Percentiles rank a stretch among this genome's conserved stretches.
Conservation (phyloP, 2,113 vertebrate genomes). For the Zosterops borbonicus region DNA sequence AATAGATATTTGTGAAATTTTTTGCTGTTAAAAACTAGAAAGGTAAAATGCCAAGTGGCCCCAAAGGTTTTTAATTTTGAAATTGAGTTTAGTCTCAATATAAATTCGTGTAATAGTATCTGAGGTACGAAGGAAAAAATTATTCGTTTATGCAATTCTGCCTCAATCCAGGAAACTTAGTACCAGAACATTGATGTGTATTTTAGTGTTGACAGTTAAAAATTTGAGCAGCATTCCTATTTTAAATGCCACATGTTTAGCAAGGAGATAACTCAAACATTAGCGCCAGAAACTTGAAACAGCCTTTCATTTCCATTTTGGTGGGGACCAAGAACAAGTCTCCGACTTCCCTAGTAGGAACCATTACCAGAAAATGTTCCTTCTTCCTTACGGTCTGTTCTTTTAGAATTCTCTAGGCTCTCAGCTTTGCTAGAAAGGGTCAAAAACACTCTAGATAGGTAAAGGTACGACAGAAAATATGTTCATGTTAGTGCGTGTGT, state of each 20-base stretch:
- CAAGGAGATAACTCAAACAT: background rate
- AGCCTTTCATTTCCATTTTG: fast-evolving
- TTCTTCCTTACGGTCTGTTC: fast-evolving
- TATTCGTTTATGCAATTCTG: background rate
- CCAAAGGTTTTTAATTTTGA: fast-evolving
- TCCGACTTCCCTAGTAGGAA: background rate
- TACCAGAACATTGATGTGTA: background rate
- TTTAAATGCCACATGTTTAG: fast-evolving
- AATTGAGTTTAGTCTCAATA: background rate
- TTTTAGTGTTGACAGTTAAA: fast-evolving
- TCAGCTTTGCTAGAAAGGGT: fast-evolving
- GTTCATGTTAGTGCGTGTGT: fast-evolving
- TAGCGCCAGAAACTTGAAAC: fast-evolving
- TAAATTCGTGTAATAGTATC: background rate
- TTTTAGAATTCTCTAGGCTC: too few relatives aligned
- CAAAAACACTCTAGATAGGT: fast-evolving
- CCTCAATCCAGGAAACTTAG: background rate
- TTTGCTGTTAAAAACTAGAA: background rate
- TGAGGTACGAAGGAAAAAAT: background rate
- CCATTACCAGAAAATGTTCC: fast-evolving
- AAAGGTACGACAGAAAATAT: background rate
- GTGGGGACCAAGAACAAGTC: fast-evolving
- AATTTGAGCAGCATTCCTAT: fast-evolving
- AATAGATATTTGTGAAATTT: background rate
- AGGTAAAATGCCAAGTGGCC: fast-evolving